Base-by-base conservation (phyloP, 2,797 vertebrate genomes). In the Synanceia verrucosa region DNA sequence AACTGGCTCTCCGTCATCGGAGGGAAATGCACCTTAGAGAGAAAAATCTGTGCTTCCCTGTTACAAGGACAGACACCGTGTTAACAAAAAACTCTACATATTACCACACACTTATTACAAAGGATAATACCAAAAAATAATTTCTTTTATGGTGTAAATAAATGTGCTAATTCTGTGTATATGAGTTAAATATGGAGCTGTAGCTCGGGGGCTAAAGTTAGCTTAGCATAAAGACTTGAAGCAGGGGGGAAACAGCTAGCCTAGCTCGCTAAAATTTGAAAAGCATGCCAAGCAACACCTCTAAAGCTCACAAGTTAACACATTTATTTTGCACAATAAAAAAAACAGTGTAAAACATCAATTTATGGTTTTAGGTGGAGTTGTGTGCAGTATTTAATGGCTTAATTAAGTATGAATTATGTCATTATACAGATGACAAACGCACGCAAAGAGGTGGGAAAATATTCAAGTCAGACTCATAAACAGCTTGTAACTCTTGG, bases 21-120 rank as follows among this genome's bases (percentile, higher is more conserved):
- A 56, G 48, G 50, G 59, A 83, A 82, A 78, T 55, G 76, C 43
- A 86, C 81, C 81, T 83, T 41, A 9, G 71, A 53, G 59, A 66
- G 33, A 69, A 21, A 80, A 39, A 28, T 57, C 59, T 70, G 1
- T 56, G 59, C 58, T 79, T 74, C 69, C 61, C 67, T 69, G 57
- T 58, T 58, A 26, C 4, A 2, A 78, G 29, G 48, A 67, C 24
- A 51, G 9, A 64, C 19, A 21, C 29, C 18, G 6, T 3, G 8
- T 37, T 33, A n/a, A 34, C 29, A 57, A 8, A 59, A 19, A 16
- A 28, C 1, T 63, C 33, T 6, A 53, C 29, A 18, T 6, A 5
- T 8, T 50, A 18, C 19, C 18, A 31, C 26, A 16, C 5, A 50
- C 12, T 12, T 57, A 4, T 29, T 33, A 23, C 52, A 21, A 10